Conservation (phyloP, 2,113 vertebrate species). For the Rhinichthys klamathensis region DNA sequence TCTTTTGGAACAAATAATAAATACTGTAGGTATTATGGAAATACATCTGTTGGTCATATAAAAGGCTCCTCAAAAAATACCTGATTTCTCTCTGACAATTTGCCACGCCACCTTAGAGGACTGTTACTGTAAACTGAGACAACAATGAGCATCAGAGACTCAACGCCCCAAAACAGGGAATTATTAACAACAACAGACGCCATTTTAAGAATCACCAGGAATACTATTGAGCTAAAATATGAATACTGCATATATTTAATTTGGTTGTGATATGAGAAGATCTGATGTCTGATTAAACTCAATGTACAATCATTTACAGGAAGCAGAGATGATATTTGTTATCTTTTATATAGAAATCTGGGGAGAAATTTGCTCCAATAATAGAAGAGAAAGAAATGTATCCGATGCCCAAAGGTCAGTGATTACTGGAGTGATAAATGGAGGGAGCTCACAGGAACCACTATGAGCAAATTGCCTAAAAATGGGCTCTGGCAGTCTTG, state of each 20-base stretch:
- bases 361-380: background rate
- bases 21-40: background rate
- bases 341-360: background rate
- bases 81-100: background rate
- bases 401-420: background rate
- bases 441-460: background rate
- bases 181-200: too few species aligned
- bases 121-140: background rate
- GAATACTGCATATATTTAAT: background rate
- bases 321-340: background rate
- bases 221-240: slow-evolving; percentile 14
- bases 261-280: background rate
- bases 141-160: background rate
- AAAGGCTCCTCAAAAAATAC: background rate
- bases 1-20: too few species aligned
- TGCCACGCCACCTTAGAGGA: background rate
- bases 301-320: background rate
- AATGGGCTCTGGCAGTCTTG: slow-evolving; percentile 3
- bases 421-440: slow-evolving; percentile 25
- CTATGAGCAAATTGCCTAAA: slow-evolving; percentile 28
- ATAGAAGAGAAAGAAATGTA: background rate
- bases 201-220: background rate
- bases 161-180: background rate
- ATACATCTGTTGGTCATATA: background rate
- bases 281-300: background rate